Percentiles rank a stretch among this genome's conserved stretches.
These are phyloP conservation scores for Limulus polyphemus DNA, from an alignment of 2,888 invertebrate species.

Conservation along the genomic window DNA sequence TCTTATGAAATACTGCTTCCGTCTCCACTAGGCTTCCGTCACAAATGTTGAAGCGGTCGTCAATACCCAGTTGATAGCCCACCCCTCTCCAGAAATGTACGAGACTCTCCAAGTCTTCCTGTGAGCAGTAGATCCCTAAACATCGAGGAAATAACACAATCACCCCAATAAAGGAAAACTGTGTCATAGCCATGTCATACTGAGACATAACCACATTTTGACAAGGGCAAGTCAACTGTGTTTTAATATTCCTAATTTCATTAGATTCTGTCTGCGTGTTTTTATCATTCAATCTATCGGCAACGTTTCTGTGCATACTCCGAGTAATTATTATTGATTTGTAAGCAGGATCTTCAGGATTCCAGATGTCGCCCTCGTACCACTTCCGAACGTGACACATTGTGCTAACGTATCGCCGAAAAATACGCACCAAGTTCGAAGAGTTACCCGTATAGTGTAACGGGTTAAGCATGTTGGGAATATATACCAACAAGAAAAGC, in stretches of 20 bases:
- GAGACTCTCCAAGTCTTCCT: conserved; percentile 57
- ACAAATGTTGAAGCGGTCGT: conserved; percentile 43
- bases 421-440: conserved; percentile 32
- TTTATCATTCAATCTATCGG: conserved; percentile 14
- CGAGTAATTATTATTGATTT: conserved; percentile 40
- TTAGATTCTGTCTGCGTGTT: background rate
- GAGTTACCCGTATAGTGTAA: conserved; percentile 26
- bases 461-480: conserved; percentile 22
- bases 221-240: no score
- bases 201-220: conserved; percentile 45
- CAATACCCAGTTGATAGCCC: conserved; percentile 66
- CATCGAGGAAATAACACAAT: conserved; percentile 47
- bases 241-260: no score
- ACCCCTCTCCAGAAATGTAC: conserved; percentile 74
- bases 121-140: conserved; percentile 50
- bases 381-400: conserved; percentile 53
- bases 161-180: conserved; percentile 73
- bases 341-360: conserved; percentile 42
- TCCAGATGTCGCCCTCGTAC: conserved; percentile 53
- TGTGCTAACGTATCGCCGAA: conserved; percentile 65
- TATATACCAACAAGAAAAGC: conserved; percentile 24
- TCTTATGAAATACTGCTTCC: conserved; percentile 12
- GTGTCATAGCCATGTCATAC: conserved; percentile 70
- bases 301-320: conserved; percentile 43
- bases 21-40: conserved; percentile 22